Evolutionary conservation across 2,113 vertebrate species (phyloP), one percentile per base, ranked within the genome.

Genomic region (Amia ocellicauda): DNA sequence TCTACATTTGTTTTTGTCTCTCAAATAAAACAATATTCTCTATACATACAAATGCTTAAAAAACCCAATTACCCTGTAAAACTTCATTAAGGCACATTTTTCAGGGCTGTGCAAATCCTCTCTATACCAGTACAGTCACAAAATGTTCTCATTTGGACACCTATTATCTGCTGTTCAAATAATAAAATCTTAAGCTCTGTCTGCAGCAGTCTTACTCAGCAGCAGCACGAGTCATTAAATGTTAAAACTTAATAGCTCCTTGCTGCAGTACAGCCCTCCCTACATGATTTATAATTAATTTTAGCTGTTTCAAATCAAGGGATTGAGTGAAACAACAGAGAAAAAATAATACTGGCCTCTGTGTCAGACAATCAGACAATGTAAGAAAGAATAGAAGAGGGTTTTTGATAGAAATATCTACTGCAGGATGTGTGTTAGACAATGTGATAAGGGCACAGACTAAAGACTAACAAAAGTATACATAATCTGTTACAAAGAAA

Each of bases 211-310:
- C 19, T 73, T 79, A 70, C 81, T 76, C 62, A 61, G 49, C 43
- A 77, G 9, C 69, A 70, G 69, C 70, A 70, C 62, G 80, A 36
- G 61, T 73, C 75, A 85, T 83, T 85, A 88, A 84, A 88, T 72
- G 81, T 87, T 91, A 90, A 90, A 89, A 89, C 77, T 78, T 73
- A 74, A 58, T 67, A 70, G 72, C 66, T 61, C 77, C 42, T 63
- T 90, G 79, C 79, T 76, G 78, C 75, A 70, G 79, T 89, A 80
- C 75, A 82, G 87, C 83, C 56, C 66, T 78, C 71, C 71, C 66
- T 64, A 73, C 61, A 63, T 62, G 61, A 74, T 69, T 69, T 68
- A 67, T 69, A 73, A 77, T 70, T 68, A 45, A 74, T 76, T 77
- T 75, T 31, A 56, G 23, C 68, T 70, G 42, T 59, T 82, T 59